These are phyloP conservation scores for Romanomermis culicivorax DNA, from an alignment of 2,888 invertebrate genomes.

Conservation along the genomic window DNA sequence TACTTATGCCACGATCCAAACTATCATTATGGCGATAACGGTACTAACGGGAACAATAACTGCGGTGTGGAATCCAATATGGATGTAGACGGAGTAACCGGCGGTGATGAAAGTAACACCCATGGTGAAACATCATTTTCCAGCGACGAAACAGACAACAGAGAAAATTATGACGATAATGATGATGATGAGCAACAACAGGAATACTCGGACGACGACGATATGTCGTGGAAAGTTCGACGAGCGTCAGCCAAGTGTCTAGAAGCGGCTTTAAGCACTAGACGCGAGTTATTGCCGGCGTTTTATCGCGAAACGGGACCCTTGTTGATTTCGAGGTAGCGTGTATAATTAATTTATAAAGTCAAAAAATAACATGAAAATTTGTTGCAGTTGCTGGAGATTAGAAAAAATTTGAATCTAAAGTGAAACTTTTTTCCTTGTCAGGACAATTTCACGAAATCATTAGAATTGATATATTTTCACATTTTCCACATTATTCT, in stretches of 20 bases:
- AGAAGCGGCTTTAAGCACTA: slow-evolving; percentile 74
- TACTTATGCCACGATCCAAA: slow-evolving; percentile 94
- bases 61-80: slow-evolving; percentile 10
- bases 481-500: slow-evolving; percentile 3
- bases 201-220: slow-evolving; percentile 96
- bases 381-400: background rate
- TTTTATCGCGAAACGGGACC: slow-evolving; percentile 74
- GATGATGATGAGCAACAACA: too few species aligned
- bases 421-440: background rate
- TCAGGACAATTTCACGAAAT: too few species aligned
- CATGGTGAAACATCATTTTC: too few species aligned
- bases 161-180: too few species aligned
- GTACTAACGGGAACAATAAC: slow-evolving; percentile 5
- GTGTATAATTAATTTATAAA: background rate
- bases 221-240: slow-evolving; percentile 79
- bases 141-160: too few species aligned
- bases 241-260: slow-evolving; percentile 91
- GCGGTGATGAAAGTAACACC: too few species aligned
- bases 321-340: slow-evolving; percentile 59
- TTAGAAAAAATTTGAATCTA: background rate
- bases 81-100: background rate
- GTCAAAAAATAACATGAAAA: background rate
- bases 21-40: slow-evolving; percentile 72
- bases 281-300: slow-evolving; percentile 68
- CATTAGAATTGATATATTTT: too few species aligned